A percentile compares a stretch with the other conserved stretches of the same genome.
These are phyloP conservation scores for Idaea biselata DNA, from an alignment of 2,888 invertebrate genomes.

Conservation along the genomic window DNA sequence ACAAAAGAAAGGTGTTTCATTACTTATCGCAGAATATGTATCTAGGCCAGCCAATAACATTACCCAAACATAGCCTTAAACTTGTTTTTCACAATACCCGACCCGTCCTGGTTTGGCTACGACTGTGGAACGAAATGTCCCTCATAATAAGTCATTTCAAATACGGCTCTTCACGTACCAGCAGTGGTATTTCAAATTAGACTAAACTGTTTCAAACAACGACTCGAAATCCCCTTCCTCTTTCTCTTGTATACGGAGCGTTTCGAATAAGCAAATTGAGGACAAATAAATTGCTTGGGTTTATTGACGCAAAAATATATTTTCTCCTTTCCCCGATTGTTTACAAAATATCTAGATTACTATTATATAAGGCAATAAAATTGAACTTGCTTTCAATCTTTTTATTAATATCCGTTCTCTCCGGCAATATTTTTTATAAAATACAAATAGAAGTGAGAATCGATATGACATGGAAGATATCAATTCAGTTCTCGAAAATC, in stretches of 20 bases:
- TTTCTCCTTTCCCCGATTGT: neutral
- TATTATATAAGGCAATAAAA: neutral
- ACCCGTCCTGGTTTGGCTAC: constrained; percentile 9
- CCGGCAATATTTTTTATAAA: neutral
- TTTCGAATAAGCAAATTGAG: constrained; percentile 38
- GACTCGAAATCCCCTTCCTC: constrained; percentile 30
- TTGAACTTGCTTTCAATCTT: neutral
- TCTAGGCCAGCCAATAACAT: neutral
- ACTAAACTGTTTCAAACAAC: constrained; percentile 36
- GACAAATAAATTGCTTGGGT: constrained; percentile 34
- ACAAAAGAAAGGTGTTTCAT: neutral
- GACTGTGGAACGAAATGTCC: constrained; percentile 16
- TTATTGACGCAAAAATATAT: neutral
- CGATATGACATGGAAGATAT: constrained; percentile 38
- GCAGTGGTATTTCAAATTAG: constrained; percentile 38
- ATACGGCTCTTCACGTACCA: constrained; percentile 26
- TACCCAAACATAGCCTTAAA: constrained; percentile 20
- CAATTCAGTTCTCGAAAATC: constrained; percentile 49
- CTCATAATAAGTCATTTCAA: constrained; percentile 23
- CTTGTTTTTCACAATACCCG: constrained; percentile 16
- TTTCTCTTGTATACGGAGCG: constrained; percentile 35
- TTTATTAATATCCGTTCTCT: neutral
- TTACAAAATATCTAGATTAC: neutral
- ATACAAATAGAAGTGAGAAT: neutral
- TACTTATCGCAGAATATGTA: neutral